These are phyloP conservation scores for Brachypteracias leptosomus DNA, from an alignment of 2,113 vertebrate species.

Conservation along the genomic window DNA sequence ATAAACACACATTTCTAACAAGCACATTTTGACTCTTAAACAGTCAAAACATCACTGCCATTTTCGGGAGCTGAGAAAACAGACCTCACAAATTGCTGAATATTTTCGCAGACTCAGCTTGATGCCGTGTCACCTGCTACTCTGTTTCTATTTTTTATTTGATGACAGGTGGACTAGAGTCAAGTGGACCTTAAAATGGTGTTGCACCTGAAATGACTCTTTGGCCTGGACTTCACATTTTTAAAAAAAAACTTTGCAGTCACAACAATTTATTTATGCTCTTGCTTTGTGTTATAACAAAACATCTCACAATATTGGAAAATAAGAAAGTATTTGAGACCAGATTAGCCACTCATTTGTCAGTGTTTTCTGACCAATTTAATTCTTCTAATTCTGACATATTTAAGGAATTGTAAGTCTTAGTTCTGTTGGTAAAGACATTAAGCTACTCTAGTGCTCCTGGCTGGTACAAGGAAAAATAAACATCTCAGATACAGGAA, in stretches of 20 bases:
- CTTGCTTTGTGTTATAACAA: not conserved
- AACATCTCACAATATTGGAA: not conserved
- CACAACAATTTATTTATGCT: not conserved
- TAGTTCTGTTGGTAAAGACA: not conserved
- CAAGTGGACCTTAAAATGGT: not conserved
- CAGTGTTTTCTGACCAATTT: not conserved
- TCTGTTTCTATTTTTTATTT: not conserved
- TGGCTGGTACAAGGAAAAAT: not conserved
- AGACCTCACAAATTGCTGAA: not conserved
- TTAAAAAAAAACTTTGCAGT: not conserved
- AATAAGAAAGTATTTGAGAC: not conserved
- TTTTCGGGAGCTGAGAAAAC: not conserved
- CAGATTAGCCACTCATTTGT: not conserved
- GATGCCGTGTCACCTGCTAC: not conserved
- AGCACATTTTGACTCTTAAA: not conserved
- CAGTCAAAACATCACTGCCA: not conserved
- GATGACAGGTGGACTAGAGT: not conserved
- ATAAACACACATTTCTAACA: not conserved
- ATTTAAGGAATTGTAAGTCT: not conserved
- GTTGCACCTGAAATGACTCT: not conserved
- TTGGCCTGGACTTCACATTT: not conserved
- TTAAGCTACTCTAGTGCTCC: not conserved
- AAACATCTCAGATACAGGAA: not conserved
- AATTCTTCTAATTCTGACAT: not conserved
- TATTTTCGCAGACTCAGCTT: not conserved